A percentile compares a stretch with the other conserved stretches of the same genome.
These are phyloP conservation scores for Diarsia rubi DNA, from an alignment of 2,888 invertebrate genomes.

Conservation along the genomic window DNA sequence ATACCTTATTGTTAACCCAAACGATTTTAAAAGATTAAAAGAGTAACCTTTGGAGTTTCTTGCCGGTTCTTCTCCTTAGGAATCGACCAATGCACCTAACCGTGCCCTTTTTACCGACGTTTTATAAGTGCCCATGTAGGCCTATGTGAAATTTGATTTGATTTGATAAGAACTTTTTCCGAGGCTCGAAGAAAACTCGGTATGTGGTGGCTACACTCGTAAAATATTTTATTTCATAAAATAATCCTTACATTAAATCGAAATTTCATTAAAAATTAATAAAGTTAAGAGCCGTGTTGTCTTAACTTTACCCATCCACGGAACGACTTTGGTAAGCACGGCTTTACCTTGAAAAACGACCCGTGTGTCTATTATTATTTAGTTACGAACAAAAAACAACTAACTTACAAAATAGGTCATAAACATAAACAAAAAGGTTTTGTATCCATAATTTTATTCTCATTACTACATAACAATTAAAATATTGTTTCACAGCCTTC, in stretches of 20 bases:
- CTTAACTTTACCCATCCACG: not conserved
- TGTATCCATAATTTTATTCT: conserved; percentile 15
- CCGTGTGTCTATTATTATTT: not conserved
- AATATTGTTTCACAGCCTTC: conserved; percentile 50
- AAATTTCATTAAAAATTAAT: not conserved
- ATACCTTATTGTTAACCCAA: no score
- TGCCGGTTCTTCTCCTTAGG: no score
- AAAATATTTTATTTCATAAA: not conserved
- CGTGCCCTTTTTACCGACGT: no score
- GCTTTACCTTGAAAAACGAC: no score
- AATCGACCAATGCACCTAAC: no score
- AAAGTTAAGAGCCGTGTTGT: no score
- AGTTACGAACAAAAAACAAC: not conserved
- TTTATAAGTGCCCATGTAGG: no score
- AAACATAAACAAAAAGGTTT: conserved; percentile 31
- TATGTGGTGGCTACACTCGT: not conserved
- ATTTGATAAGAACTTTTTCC: no score
- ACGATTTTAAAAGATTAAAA: no score
- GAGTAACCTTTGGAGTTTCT: no score
- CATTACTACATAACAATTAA: conserved; percentile 32
- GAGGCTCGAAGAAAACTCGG: no score
- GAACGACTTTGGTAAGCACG: not conserved
- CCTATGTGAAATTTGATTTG: no score
- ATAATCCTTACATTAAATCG: not conserved
- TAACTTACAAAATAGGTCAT: conserved; percentile 18